Percentiles rank a stretch among this genome's conserved stretches.
phyloP scores from a whole-genome alignment of 2,888 invertebrate species.

The Galeopsomyia nigrocyanea region DNA sequence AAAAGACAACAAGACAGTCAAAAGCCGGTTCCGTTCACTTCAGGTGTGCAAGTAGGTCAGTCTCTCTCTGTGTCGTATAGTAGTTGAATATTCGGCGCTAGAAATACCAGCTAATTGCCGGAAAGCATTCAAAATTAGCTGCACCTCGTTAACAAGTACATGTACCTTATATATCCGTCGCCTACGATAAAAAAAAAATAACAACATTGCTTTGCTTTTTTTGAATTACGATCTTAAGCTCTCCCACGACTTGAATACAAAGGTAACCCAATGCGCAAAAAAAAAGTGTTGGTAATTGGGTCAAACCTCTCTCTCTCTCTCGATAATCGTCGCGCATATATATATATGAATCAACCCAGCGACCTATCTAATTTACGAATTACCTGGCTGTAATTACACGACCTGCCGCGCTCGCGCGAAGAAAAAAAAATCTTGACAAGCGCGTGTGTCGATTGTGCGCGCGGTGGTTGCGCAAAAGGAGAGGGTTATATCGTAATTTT shows the following conservation, averaged over 20 bases:
- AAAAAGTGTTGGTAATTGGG: conserved; percentile 35
- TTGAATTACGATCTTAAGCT: not conserved
- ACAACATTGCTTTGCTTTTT: not conserved
- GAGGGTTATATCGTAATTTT: too few species aligned
- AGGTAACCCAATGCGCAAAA: conserved; percentile 17
- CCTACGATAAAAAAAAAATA: not conserved
- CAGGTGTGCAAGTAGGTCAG: not conserved
- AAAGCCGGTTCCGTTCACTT: not conserved
- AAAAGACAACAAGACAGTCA: conserved; percentile 14
- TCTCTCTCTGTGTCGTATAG: conserved; percentile 19
- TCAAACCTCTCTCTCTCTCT: not conserved
- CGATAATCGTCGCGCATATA: conserved; percentile 21
- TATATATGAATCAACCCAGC: not conserved
- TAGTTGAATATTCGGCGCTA: conserved; percentile 29
- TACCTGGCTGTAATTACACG: conserved; percentile 29
- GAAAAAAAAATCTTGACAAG: too few species aligned
- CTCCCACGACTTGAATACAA: conserved; percentile 28
- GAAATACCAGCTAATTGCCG: conserved; percentile 43
- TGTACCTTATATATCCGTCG: conserved; percentile 20
- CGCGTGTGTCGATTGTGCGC: too few species aligned
- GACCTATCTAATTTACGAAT: conserved; percentile 36
- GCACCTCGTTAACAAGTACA: conserved; percentile 37
- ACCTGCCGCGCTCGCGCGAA: not conserved
- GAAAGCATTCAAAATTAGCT: conserved; percentile 44
- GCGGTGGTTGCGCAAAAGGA: too few species aligned